phyloP scores from a whole-genome alignment of 2,113 vertebrate genomes.

The Pteruthius melanotis region DNA sequence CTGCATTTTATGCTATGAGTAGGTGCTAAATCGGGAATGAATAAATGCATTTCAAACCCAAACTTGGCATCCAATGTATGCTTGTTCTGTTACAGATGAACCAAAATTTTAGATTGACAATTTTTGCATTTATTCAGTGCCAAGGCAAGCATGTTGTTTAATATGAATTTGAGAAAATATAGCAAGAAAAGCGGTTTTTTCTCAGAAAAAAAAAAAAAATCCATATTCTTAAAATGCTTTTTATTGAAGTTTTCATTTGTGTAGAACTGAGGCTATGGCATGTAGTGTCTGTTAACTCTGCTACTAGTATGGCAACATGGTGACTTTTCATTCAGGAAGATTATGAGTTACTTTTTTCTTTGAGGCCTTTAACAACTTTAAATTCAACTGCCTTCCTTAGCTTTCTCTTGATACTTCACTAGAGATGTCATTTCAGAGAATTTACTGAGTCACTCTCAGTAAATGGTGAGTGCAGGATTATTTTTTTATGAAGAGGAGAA shows the following conservation, averaged over 20 bases:
- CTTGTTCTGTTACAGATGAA: slow-evolving; percentile 35
- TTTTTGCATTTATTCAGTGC: slow-evolving; percentile 34
- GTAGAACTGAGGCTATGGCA: not conserved
- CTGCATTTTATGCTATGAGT: slow-evolving; percentile 46
- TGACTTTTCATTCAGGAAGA: not conserved
- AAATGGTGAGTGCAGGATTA: not conserved
- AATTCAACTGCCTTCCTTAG: not conserved
- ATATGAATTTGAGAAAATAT: slow-evolving; percentile 14
- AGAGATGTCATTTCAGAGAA: not conserved
- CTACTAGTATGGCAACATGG: not conserved
- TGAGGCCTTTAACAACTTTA: slow-evolving; percentile 20
- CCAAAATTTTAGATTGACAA: slow-evolving; percentile 12
- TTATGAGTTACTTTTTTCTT: slow-evolving; percentile 32
- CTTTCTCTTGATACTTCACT: slow-evolving; percentile 49
- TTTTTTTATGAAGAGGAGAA: not conserved
- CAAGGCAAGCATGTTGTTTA: not conserved
- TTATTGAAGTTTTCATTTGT: not conserved
- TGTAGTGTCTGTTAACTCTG: slow-evolving; percentile 6
- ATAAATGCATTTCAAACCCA: slow-evolving; percentile 41
- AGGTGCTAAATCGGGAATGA: slow-evolving; percentile 58
- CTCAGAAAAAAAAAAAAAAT: not conserved
- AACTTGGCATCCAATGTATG: slow-evolving; percentile 26
- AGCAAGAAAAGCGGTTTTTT: not conserved
- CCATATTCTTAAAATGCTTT: not conserved
- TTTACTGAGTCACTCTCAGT: slow-evolving; percentile 7